phyloP scores from a whole-genome alignment of 2,113 vertebrate genomes.

The Haemorhous mexicanus region DNA sequence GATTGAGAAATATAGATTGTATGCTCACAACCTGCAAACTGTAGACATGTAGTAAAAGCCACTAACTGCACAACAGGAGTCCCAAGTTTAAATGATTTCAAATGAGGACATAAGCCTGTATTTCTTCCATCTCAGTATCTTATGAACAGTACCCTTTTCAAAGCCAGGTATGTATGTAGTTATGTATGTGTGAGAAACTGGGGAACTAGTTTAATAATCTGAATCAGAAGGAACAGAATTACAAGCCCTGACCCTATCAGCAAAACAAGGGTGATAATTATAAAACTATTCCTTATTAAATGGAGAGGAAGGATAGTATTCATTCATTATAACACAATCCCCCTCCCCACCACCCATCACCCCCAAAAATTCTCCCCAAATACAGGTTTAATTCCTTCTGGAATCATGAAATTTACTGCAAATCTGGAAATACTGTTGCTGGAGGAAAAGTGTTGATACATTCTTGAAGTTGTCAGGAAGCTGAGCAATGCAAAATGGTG shows the following conservation, averaged over 20 bases:
- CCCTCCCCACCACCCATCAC: fast-evolving
- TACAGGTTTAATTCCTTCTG: neutral
- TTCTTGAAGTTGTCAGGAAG: neutral
- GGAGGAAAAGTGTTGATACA: neutral
- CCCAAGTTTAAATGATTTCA: neutral
- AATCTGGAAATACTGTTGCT: neutral
- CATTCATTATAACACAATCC: neutral
- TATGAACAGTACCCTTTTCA: neutral
- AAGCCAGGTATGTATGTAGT: neutral
- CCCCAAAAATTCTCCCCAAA: neutral
- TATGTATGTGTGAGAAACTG: neutral
- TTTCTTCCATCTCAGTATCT: neutral
- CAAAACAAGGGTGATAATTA: neutral
- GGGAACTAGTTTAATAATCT: neutral
- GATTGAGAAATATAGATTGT: neutral
- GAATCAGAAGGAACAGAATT: neutral
- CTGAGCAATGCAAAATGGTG: neutral
- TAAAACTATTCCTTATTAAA: neutral
- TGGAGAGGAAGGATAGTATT: neutral
- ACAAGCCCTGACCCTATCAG: neutral
- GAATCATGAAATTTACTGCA: neutral
- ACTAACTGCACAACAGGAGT: neutral
- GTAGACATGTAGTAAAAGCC: neutral
- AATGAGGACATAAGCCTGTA: neutral
- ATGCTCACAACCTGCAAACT: neutral